Evolutionary conservation across 1,140 invertebrate genomes (phyloP).

Genomic region (Glomeris maerens): DNA sequence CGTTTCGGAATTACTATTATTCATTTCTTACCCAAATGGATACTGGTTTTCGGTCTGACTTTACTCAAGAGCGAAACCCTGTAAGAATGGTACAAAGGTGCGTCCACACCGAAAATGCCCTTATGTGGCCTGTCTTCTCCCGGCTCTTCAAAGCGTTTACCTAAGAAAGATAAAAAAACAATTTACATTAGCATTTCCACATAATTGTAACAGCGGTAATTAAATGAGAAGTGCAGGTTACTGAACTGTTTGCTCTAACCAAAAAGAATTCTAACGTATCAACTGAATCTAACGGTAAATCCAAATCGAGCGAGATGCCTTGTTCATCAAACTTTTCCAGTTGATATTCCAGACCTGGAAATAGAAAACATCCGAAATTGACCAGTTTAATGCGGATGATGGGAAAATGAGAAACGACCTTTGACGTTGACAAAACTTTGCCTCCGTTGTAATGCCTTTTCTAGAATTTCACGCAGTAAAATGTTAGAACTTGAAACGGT

Average conservation of each 20-base stretch:
- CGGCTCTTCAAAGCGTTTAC: constrained; percentile 1
- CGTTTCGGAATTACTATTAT: constrained; percentile 2
- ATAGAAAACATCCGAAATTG: constrained; percentile 4
- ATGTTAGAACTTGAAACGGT: constrained; percentile 28
- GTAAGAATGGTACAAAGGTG: constrained; percentile 69
- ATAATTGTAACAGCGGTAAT: background rate
- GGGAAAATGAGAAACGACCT: constrained; percentile 11
- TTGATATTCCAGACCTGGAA: constrained; percentile 30
- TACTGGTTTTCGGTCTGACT: constrained; percentile 61
- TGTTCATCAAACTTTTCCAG: constrained; percentile 32
- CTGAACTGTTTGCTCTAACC: constrained; percentile 33
- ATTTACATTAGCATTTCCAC: constrained; percentile 10
- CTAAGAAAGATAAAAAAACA: background rate
- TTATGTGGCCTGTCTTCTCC: constrained; percentile 33
- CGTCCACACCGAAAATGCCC: constrained; percentile 55
- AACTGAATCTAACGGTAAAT: constrained; percentile 26
- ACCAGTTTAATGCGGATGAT: constrained; percentile 4
- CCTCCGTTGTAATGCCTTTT: constrained; percentile 30
- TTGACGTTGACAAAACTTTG: constrained; percentile 18
- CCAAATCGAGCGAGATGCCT: constrained; percentile 29
- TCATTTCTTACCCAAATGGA: constrained; percentile 50
- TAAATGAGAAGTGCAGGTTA: too few species aligned
- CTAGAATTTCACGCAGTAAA: constrained; percentile 30
- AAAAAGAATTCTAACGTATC: constrained; percentile 33
- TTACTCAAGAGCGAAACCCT: constrained; percentile 62